Percentiles rank a stretch among this genome's conserved stretches.
phyloP scores from a whole-genome alignment of 2,888 invertebrate genomes.

The Dinocampus coccinellae region DNA sequence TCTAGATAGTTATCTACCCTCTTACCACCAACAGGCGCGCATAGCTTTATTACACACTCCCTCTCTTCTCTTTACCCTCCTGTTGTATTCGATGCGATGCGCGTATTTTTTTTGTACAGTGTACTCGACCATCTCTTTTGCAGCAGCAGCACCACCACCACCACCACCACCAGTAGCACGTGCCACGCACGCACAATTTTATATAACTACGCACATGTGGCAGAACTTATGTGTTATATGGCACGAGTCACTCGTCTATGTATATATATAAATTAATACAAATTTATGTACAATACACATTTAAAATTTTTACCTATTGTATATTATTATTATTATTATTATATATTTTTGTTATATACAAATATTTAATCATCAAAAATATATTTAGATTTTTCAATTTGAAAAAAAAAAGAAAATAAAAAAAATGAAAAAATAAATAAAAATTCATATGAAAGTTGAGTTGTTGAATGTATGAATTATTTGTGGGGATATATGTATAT shows the following conservation, averaged over 20 bases:
- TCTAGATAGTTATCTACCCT: conserved; percentile 68
- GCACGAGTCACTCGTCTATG: background rate
- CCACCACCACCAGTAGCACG: no score
- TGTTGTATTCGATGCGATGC: background rate
- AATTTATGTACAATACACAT: conserved; percentile 41
- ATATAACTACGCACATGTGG: conserved; percentile 50
- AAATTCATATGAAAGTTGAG: background rate
- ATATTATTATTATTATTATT: no score
- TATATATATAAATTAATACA: conserved; percentile 27
- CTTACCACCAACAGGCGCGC: conserved; percentile 64
- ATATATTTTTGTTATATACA: no score
- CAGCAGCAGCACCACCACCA: no score
- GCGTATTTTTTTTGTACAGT: background rate
- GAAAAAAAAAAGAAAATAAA: background rate
- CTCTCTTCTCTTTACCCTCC: background rate
- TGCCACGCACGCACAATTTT: conserved; percentile 12
- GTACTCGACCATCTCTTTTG: background rate
- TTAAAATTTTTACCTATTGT: background rate
- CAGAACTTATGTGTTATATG: conserved; percentile 42
- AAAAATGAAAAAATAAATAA: no score
- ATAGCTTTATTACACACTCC: conserved; percentile 1
- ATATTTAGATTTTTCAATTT: no score
- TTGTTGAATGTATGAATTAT: conserved; percentile 18
- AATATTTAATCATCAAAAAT: no score
- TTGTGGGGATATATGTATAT: background rate